These are phyloP conservation scores for Pseudomugil tenellus DNA, from an alignment of 2,797 vertebrate species.

Conservation along the genomic window DNA sequence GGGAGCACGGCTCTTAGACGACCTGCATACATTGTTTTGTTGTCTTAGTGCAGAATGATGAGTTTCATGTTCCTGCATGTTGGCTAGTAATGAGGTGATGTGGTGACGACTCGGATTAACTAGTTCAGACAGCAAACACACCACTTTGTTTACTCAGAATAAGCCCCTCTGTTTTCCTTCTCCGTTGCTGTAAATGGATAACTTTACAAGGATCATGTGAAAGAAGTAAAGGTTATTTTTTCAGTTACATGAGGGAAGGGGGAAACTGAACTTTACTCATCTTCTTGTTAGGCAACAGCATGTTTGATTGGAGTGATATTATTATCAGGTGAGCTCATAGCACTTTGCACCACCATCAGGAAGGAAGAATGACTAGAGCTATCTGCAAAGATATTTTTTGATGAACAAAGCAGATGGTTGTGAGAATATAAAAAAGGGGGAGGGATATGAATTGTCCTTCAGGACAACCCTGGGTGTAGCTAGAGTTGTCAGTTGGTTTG, in stretches of 20 bases:
- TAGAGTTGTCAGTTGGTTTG: conserved; percentile 68
- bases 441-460: conserved; percentile 46
- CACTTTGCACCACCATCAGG: conserved; percentile 26
- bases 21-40: conserved; percentile 49
- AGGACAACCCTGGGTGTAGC: conserved; percentile 68
- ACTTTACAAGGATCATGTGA: conserved; percentile 65
- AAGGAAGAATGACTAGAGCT: conserved; percentile 43
- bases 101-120: conserved; percentile 40
- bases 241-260: conserved; percentile 39
- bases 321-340: conserved; percentile 34
- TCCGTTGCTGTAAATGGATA: conserved; percentile 72
- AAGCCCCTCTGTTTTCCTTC: conserved; percentile 31
- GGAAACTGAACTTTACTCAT: conserved; percentile 62
- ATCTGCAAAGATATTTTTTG: conserved; percentile 36
- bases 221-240: conserved; percentile 19
- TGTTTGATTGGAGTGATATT: conserved; percentile 49
- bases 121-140: conserved; percentile 57
- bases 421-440: conserved; percentile 35
- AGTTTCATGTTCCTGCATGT: conserved; percentile 67
- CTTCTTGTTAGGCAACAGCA: conserved; percentile 61
- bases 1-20: conserved; percentile 38
- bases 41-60: conserved; percentile 32
- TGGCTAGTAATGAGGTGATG: conserved; percentile 50
- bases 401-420: conserved; percentile 43
- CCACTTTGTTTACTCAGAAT: conserved; percentile 53